A percentile compares a stretch with the other conserved stretches of the same genome.
Evolutionary conservation across 2,888 invertebrate genomes (phyloP).

Genomic region (Neoaliturus tenellus): DNA sequence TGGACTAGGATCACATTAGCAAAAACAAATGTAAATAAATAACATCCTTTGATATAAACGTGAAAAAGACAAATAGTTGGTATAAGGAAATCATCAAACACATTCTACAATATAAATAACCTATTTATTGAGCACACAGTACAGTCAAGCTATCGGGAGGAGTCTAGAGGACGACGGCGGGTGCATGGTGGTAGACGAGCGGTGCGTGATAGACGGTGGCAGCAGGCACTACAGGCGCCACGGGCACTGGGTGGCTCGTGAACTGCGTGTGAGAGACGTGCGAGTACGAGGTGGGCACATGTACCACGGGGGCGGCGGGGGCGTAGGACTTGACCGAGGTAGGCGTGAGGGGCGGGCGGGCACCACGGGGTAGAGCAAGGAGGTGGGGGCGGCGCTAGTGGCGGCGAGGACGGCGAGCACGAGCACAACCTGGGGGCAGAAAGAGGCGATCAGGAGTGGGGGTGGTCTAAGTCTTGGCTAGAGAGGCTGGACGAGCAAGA

Average conservation of each 20-base stretch:
- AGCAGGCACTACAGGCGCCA: constrained; percentile 5
- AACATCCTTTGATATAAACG: no score
- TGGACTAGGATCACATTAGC: no score
- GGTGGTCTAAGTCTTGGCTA: no score
- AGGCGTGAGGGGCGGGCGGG: constrained; percentile 31
- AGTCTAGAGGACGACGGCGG: not conserved
- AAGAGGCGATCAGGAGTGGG: no score
- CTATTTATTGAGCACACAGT: constrained; percentile 39
- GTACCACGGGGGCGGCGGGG: constrained; percentile 43
- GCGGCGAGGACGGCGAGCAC: constrained; percentile 23
- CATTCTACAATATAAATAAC: not conserved
- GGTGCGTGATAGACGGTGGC: constrained; percentile 24
- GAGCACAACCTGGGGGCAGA: constrained; percentile 26
- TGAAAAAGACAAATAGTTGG: no score
- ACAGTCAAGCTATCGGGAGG: not conserved
- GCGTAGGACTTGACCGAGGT: not conserved
- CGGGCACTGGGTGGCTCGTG: constrained; percentile 47
- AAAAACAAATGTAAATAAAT: no score
- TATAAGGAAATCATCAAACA: no score
- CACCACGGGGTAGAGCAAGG: constrained; percentile 36
- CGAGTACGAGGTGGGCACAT: constrained; percentile 39
- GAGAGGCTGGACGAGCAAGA: no score
- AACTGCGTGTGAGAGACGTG: constrained; percentile 52
- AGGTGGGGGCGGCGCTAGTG: constrained; percentile 14
- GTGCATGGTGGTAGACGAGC: constrained; percentile 4